Percentiles rank a stretch among this genome's conserved stretches.
Conservation (phyloP, 2,888 invertebrate genomes). For the Glaucopsyche alexis region DNA sequence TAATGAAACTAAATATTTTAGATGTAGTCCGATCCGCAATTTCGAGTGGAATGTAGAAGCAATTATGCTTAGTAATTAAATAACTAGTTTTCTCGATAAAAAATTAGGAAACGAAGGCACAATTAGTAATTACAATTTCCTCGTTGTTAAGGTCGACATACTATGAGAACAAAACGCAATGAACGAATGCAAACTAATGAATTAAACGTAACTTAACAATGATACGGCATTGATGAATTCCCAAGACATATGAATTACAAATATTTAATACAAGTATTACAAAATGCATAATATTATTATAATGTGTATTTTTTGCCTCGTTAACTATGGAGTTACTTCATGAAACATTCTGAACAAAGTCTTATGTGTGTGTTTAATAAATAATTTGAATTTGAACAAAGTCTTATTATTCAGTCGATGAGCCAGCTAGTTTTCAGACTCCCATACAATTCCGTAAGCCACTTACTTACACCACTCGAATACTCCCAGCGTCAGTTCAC, state of each 20-base stretch:
- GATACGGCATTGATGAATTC: constrained; percentile 24
- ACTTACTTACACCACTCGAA: background rate
- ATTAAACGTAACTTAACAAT: background rate
- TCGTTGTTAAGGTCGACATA: constrained; percentile 9
- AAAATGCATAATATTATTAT: background rate
- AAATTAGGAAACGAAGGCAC: constrained; percentile 22
- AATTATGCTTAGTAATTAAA: background rate
- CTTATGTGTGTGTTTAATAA: too few species aligned
- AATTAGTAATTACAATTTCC: constrained; percentile 16
- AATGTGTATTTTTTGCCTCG: background rate
- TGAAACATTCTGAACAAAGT: background rate
- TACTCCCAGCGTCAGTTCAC: too few species aligned
- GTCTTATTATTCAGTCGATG: background rate
- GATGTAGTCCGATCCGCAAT: too few species aligned
- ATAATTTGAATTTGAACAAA: too few species aligned
- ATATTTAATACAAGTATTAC: background rate
- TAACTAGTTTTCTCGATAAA: constrained; percentile 13
- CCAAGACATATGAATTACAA: constrained; percentile 19
- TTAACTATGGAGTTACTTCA: background rate
- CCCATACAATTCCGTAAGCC: background rate
- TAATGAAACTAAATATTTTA: too few species aligned
- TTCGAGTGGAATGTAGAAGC: background rate
- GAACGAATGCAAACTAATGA: background rate
- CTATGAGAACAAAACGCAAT: background rate
- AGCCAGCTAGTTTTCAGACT: background rate